These are phyloP conservation scores for Equus quagga DNA, from an alignment of 2,113 vertebrate genomes.

Conservation along the genomic window DNA sequence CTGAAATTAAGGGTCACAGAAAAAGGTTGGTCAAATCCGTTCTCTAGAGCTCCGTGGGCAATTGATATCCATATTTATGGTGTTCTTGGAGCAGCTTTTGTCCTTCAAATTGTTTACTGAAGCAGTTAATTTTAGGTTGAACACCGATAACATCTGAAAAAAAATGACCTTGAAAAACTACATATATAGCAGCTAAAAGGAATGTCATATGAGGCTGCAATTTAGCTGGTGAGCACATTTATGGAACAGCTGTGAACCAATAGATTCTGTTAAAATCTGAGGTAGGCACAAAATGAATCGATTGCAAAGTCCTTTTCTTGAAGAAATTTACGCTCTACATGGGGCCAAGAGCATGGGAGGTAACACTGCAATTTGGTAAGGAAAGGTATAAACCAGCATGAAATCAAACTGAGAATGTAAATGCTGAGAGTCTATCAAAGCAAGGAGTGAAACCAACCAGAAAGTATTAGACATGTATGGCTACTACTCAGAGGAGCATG, in stretches of 20 bases:
- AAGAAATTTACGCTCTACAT: neutral
- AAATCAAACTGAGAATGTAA: neutral
- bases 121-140: conserved; percentile 53
- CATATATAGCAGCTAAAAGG: neutral
- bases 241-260: conserved; percentile 19
- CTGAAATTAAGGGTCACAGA: neutral
- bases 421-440: neutral
- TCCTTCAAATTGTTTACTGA: conserved; percentile 17
- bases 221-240: conserved; percentile 33
- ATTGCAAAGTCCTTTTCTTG: conserved; percentile 25
- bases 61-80: neutral
- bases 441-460: neutral
- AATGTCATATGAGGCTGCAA: conserved; percentile 3
- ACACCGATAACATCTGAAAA: neutral
- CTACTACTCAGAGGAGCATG: neutral
- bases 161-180: conserved; percentile 40
- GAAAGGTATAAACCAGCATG: neutral
- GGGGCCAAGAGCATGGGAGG: neutral
- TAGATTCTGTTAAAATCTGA: conserved; percentile 1
- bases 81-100: neutral
- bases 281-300: neutral
- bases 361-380: neutral
- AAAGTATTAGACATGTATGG: neutral
- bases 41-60: neutral
- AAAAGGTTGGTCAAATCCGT: neutral